Base-by-base conservation (phyloP, 2,888 invertebrate genomes). In the Adelphocoris suturalis region DNA sequence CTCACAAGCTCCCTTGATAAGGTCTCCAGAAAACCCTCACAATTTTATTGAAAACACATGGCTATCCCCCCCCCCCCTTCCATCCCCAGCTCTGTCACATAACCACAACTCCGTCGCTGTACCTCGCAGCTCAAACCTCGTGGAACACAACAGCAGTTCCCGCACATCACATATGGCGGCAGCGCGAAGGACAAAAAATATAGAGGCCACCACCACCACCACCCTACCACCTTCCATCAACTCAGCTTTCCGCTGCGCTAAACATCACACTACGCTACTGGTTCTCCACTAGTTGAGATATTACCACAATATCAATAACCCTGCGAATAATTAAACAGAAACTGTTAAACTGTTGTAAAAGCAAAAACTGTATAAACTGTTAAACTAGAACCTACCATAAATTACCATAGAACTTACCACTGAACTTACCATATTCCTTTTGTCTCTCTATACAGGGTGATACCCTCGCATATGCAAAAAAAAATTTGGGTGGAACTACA, bases 131-230 rank as follows among this genome's bases (percentile, higher is more conserved):
- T 61, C 61, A n/a, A n/a, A 37, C 37, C 37, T 7, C 37, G 37
- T 37, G 37, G 37, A 37, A 37, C 37, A 37, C 23, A 23, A 12
- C 23, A 68, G 9, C 28, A 37, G 78, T 5, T 46, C 78, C 78
- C 19, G 78, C 78, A 78, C 78, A 78, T 78, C 37, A 46, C 78
- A 78, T 78, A 78, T 78, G 78, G 78, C 46, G 37, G 78, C 46
- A 78, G n/a, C 78, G 78, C 78, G 46, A 78, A 78, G 78, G 46
- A 78, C 47, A 78, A 76, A 76, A 76, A 76, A 27, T 76, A 76
- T 28, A 28, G 28, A 27, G 3, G 28, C 47, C 37, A 2, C 46
- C 78, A 3, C 19, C 47, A 0, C 46, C 78, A 14, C 46, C 28
- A 16, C 78, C 46, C 76, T 28, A 47, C 78, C 46, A 28, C 37